Conservation (phyloP, 2,888 invertebrate species). For the Chrysolina haemoptera region DNA sequence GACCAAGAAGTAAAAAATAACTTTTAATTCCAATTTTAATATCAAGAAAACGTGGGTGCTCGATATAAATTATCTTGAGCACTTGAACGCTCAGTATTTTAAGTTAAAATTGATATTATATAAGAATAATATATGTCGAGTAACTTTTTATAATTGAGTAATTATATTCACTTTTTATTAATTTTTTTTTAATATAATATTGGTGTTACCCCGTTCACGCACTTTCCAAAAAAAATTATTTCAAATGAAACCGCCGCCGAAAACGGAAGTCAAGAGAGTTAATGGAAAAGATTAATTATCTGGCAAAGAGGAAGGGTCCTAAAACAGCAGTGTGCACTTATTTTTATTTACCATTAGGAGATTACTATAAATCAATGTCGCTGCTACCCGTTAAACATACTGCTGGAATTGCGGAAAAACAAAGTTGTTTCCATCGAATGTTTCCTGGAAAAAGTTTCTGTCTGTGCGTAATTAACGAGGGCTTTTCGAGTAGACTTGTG, state of each 20-base stretch:
- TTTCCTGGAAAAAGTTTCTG: constrained; percentile 16
- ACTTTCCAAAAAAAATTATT: neutral
- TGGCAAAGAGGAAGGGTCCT: constrained; percentile 58
- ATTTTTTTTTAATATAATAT: too few species aligned
- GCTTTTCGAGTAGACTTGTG: neutral
- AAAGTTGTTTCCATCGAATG: constrained; percentile 22
- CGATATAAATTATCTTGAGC: too few species aligned
- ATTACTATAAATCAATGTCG: constrained; percentile 65
- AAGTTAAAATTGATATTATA: too few species aligned
- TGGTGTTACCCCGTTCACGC: constrained; percentile 2
- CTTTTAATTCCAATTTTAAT: too few species aligned
- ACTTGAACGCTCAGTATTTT: too few species aligned
- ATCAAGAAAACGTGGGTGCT: too few species aligned
- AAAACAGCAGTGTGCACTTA: constrained; percentile 68
- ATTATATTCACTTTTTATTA: too few species aligned
- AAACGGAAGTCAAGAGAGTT: constrained; percentile 40
- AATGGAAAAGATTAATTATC: constrained; percentile 62
- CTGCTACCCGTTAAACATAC: constrained; percentile 17
- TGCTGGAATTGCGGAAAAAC: constrained; percentile 24
- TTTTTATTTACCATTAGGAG: constrained; percentile 68
- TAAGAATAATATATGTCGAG: too few species aligned
- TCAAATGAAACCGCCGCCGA: constrained; percentile 21
- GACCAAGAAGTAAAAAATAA: too few species aligned
- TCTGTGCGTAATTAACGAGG: constrained; percentile 14
- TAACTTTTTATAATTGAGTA: too few species aligned